Evolutionary conservation across 2,113 vertebrate species (phyloP).

Genomic region (Coryphaenoides rupestris): DNA sequence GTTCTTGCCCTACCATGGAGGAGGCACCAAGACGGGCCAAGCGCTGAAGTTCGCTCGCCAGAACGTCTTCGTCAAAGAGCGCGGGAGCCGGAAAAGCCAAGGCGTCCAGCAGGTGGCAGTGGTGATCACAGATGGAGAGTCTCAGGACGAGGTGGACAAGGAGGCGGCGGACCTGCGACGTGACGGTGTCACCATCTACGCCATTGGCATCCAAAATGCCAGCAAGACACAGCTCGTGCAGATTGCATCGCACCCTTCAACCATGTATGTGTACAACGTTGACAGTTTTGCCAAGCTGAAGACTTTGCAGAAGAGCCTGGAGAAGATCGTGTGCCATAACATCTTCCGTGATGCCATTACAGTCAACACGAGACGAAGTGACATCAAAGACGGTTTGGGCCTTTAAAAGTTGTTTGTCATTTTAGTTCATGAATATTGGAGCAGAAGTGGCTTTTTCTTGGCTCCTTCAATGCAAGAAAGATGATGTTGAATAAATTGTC

Average conservation of each 20-base stretch:
- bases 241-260: conserved; percentile 75
- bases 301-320: conserved; percentile 58
- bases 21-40: conserved; percentile 60
- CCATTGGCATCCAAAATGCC: conserved; percentile 66
- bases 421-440: background rate
- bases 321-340: conserved; percentile 71
- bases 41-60: conserved; percentile 72
- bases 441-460: no score
- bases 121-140: conserved; percentile 75
- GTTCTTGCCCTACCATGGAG: conserved; percentile 69
- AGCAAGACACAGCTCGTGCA: conserved; percentile 50
- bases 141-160: conserved; percentile 64
- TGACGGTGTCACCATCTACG: conserved; percentile 68
- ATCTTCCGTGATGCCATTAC: conserved; percentile 35
- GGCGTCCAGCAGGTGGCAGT: conserved; percentile 77
- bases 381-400: conserved; percentile 71
- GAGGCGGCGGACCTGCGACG: conserved; percentile 65
- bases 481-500: no score
- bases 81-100: conserved; percentile 63
- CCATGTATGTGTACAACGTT: conserved; percentile 61
- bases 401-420: background rate
- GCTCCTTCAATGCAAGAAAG: no score
- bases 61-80: conserved; percentile 53
- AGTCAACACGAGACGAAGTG: background rate
- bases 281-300: conserved; percentile 71